phyloP scores from a whole-genome alignment of 1,140 invertebrate species.

The Caenorhabditis brenneri region DNA sequence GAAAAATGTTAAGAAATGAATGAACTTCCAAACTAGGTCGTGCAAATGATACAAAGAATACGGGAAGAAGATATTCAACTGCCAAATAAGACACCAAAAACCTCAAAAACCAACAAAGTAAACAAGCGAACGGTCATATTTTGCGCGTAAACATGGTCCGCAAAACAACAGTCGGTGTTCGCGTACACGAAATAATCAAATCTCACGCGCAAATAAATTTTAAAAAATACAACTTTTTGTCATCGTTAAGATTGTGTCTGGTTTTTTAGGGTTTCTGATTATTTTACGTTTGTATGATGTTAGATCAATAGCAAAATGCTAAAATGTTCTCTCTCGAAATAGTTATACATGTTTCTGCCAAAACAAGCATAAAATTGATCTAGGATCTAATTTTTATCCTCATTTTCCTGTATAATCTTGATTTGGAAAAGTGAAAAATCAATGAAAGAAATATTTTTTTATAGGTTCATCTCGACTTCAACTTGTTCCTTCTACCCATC shows the following conservation, averaged over 20 bases:
- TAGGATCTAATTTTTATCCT: too few species aligned
- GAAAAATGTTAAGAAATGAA: not conserved
- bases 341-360: too few species aligned
- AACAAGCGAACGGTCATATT: not conserved
- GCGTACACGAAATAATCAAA: not conserved
- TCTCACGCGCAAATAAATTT: not conserved
- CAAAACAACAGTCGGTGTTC: conserved; percentile 29
- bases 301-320: too few species aligned
- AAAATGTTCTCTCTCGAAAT: too few species aligned
- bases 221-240: too few species aligned
- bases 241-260: too few species aligned
- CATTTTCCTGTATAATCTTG: too few species aligned
- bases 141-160: conserved; percentile 31
- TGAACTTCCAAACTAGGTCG: not conserved
- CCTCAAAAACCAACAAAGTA: not conserved
- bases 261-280: too few species aligned
- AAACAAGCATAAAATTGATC: too few species aligned
- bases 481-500: not conserved
- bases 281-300: too few species aligned
- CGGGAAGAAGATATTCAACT: not conserved
- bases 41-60: not conserved
- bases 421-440: too few species aligned
- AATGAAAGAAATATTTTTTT: not conserved
- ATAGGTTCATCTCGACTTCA: conserved; percentile 12
- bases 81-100: not conserved